A percentile compares a stretch with the other conserved stretches of the same genome.
These are phyloP conservation scores for Ornithoptera alexandrae DNA, from an alignment of 2,888 invertebrate genomes.

Conservation along the genomic window DNA sequence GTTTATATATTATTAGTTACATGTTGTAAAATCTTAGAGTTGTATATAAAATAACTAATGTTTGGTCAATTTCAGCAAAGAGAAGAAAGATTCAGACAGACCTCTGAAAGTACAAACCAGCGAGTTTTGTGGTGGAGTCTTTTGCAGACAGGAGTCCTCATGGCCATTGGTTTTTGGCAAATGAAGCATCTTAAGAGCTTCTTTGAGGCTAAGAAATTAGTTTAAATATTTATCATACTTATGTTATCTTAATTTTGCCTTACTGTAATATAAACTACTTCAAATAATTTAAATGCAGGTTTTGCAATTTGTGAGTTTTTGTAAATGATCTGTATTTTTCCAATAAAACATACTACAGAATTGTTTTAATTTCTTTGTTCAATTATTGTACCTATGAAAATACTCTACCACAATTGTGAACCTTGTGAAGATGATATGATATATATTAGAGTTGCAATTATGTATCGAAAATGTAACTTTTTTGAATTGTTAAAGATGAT, in stretches of 20 bases:
- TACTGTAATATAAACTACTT: slow-evolving; percentile 26
- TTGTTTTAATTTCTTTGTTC: slow-evolving; percentile 18
- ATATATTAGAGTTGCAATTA: no score
- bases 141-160: slow-evolving; percentile 92
- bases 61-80: slow-evolving; percentile 85
- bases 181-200: slow-evolving; percentile 99
- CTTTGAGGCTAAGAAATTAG: slow-evolving; percentile 99
- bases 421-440: no score
- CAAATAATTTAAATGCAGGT: slow-evolving; percentile 30
- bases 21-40: not conserved
- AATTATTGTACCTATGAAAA: slow-evolving; percentile 37
- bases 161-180: slow-evolving; percentile 98
- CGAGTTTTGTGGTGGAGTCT: slow-evolving; percentile 98
- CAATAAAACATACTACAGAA: slow-evolving; percentile 46
- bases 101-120: slow-evolving; percentile 98
- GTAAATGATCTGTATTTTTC: slow-evolving; percentile 62
- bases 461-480: no score
- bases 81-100: slow-evolving; percentile 97
- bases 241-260: slow-evolving; percentile 27
- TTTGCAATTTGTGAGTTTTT: slow-evolving; percentile 40
- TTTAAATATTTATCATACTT: slow-evolving; percentile 72
- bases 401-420: no score
- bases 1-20: not conserved
- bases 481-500: slow-evolving; percentile 20
- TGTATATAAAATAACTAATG: not conserved